These are phyloP conservation scores for Ctenopoma multispine DNA, from an alignment of 2,797 vertebrate species.

Conservation along the genomic window DNA sequence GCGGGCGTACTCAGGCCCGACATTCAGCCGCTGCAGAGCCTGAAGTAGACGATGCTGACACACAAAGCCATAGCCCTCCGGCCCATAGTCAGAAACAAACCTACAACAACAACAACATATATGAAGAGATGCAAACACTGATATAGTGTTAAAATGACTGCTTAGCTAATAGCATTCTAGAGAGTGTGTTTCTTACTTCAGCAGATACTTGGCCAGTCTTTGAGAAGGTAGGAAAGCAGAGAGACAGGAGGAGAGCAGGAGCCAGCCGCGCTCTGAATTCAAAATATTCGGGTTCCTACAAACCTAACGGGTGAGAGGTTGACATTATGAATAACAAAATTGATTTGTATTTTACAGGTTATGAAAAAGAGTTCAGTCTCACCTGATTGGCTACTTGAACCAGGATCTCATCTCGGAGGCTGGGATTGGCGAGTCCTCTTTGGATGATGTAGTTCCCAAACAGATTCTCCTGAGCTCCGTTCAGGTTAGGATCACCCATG, in stretches of 20 bases:
- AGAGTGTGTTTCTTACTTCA: conserved; percentile 88
- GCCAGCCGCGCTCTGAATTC: conserved; percentile 94
- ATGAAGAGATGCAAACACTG: neutral
- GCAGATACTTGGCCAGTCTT: conserved; percentile 89
- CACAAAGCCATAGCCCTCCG: conserved; percentile 88
- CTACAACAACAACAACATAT: conserved; percentile 69
- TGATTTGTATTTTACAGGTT: neutral
- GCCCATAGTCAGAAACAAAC: conserved; percentile 93
- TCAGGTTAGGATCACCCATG: conserved; percentile 94
- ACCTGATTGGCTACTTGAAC: conserved; percentile 92
- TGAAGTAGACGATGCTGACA: conserved; percentile 95
- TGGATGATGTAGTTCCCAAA: conserved; percentile 98
- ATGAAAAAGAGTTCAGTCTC: conserved; percentile 55
- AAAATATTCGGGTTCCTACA: conserved; percentile 89
- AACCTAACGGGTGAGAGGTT: conserved; percentile 67
- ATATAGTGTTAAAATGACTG: neutral
- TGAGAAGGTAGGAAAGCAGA: conserved; percentile 89
- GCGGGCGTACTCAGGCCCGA: conserved; percentile 78
- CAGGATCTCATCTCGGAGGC: conserved; percentile 93
- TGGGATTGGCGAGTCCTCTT: conserved; percentile 87
- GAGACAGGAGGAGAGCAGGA: conserved; percentile 92
- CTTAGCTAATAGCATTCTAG: neutral
- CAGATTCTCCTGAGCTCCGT: conserved; percentile 89
- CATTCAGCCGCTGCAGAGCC: conserved; percentile 83
- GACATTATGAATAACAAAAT: neutral